These are phyloP conservation scores for Chironomus striatipennis DNA, from an alignment of 1,140 invertebrate species.

Conservation along the genomic window DNA sequence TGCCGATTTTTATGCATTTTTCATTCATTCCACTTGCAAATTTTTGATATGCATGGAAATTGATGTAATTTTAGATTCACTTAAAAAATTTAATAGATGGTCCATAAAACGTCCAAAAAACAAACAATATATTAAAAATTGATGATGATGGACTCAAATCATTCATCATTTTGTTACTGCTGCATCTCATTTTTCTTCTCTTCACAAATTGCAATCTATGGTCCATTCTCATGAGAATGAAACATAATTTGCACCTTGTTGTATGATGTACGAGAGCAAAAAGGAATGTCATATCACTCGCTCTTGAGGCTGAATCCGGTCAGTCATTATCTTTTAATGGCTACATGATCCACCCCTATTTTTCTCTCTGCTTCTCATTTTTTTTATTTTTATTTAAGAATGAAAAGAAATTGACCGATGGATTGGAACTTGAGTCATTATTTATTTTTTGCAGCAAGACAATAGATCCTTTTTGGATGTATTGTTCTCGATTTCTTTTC, in stretches of 20 bases:
- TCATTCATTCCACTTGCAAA: too few relatives aligned
- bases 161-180: neutral
- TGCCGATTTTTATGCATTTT: neutral
- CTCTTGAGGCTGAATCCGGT: neutral
- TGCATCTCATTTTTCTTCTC: too few relatives aligned
- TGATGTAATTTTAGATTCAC: neutral
- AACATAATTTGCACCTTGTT: slow-evolving; percentile 2
- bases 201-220: too few relatives aligned
- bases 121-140: neutral
- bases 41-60: neutral
- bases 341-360: neutral
- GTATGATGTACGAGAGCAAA: neutral
- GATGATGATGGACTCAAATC: neutral
- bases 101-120: neutral
- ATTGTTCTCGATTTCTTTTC: too few relatives aligned
- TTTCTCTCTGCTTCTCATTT: neutral
- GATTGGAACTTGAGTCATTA: neutral
- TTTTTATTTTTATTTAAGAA: neutral
- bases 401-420: neutral
- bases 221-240: neutral
- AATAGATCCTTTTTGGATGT: neutral
- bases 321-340: neutral
- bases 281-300: neutral
- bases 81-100: neutral
- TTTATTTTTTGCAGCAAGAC: neutral